Evolutionary conservation across 2,797 vertebrate species (phyloP).

Genomic region (Sebastes nivosus): DNA sequence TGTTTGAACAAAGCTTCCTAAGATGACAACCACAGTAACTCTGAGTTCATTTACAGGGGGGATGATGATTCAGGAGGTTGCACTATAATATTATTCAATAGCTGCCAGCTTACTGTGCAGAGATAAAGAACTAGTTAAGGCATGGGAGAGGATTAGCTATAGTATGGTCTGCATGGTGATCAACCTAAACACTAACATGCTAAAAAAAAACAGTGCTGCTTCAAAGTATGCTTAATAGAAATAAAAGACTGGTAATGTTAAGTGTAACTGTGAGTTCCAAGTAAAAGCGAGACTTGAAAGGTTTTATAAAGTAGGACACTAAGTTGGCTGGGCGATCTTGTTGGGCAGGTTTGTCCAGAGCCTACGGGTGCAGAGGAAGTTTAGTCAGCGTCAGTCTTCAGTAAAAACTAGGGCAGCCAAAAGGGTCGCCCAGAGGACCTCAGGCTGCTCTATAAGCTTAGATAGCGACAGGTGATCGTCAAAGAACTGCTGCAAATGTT

Average conservation of each 20-base stretch:
- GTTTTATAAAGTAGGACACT: neutral
- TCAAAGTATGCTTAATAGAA: neutral
- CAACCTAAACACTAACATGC: neutral
- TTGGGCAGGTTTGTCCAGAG: conserved; percentile 28
- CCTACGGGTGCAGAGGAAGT: neutral
- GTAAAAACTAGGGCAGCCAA: neutral
- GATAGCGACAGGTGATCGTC: neutral
- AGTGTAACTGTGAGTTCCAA: neutral
- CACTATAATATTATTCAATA: neutral
- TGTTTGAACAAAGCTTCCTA: neutral
- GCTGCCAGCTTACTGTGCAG: neutral
- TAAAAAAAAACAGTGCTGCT: neutral
- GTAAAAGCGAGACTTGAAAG: neutral
- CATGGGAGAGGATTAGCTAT: neutral
- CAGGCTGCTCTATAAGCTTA: neutral
- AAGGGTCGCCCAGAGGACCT: neutral
- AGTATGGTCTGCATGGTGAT: neutral
- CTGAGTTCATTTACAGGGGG: neutral
- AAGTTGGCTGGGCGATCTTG: conserved; percentile 5
- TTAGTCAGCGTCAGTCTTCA: neutral
- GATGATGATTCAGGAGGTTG: neutral
- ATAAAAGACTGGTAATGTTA: neutral
- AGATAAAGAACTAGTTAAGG: neutral
- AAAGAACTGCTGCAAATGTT: neutral
- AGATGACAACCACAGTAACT: neutral